Evolutionary conservation across 1,140 invertebrate species (phyloP).

Genomic region (Calliphora vicina): DNA sequence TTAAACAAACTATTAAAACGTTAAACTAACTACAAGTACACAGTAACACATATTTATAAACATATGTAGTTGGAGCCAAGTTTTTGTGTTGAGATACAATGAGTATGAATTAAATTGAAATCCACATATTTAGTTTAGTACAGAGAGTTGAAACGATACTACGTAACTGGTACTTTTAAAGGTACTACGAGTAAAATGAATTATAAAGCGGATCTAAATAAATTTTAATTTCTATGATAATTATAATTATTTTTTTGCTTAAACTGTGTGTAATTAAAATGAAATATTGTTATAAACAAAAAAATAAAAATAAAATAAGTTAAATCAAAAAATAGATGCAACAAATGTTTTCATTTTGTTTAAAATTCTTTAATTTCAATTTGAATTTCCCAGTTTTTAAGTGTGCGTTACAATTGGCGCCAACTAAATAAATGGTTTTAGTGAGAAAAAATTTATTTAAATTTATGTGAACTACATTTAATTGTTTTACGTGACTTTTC

Average conservation of each 20-base stretch:
- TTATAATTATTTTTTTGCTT: background rate
- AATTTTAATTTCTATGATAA: background rate
- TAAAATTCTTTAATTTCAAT: background rate
- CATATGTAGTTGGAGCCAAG: background rate
- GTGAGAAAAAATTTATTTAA: background rate
- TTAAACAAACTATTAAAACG: background rate
- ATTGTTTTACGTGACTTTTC: slow-evolving; percentile 24
- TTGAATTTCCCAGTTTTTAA: background rate
- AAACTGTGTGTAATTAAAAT: background rate
- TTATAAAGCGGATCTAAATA: background rate
- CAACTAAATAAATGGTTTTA: background rate
- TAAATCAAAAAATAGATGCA: background rate
- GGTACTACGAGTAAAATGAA: background rate
- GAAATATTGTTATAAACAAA: background rate
- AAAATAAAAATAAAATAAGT: background rate
- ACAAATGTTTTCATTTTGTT: background rate
- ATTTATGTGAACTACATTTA: slow-evolving; percentile 11
- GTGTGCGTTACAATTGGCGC: background rate
- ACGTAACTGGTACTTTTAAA: background rate
- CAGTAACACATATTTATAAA: background rate
- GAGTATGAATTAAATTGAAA: background rate
- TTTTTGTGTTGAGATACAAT: background rate
- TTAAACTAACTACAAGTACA: background rate
- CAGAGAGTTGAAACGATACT: background rate
- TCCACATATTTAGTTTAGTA: background rate